Percentiles rank a stretch among this genome's conserved stretches.
These are phyloP conservation scores for Oligia strigilis DNA, from an alignment of 2,888 invertebrate species.

Conservation along the genomic window DNA sequence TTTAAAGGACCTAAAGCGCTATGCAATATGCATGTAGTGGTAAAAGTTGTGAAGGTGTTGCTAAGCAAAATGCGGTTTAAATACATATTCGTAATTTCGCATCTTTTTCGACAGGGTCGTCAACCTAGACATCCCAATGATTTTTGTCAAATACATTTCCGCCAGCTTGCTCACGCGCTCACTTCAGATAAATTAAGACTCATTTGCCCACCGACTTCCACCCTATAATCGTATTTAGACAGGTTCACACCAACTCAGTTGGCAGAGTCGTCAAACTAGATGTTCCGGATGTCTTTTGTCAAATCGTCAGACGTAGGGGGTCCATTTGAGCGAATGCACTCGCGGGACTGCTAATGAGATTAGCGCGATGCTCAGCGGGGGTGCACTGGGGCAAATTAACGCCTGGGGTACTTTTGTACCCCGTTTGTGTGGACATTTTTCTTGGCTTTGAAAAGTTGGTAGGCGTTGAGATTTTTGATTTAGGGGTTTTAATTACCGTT, in stretches of 20 bases:
- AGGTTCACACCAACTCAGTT: slow-evolving; percentile 47
- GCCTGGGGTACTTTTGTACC: slow-evolving; percentile 58
- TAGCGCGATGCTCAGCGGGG: slow-evolving; percentile 74
- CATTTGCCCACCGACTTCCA: slow-evolving; percentile 49
- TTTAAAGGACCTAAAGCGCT: neutral
- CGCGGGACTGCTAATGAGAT: slow-evolving; percentile 76
- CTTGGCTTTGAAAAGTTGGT: slow-evolving; percentile 37
- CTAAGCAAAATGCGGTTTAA: neutral
- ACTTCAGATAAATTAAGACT: slow-evolving; percentile 51
- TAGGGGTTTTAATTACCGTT: slow-evolving; percentile 32
- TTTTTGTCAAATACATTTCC: slow-evolving; percentile 35
- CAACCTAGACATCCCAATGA: slow-evolving; percentile 7
- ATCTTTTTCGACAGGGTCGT: neutral
- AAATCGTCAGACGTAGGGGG: slow-evolving; percentile 73
- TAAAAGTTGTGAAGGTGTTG: neutral
- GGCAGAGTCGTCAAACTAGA: slow-evolving; percentile 54
- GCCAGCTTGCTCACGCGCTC: slow-evolving; percentile 9
- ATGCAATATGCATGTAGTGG: neutral
- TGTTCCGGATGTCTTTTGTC: slow-evolving; percentile 72
- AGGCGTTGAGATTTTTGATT: slow-evolving; percentile 40
- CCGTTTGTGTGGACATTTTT: slow-evolving; percentile 45
- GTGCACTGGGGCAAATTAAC: slow-evolving; percentile 75
- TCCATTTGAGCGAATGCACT: slow-evolving; percentile 76
- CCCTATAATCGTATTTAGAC: slow-evolving; percentile 62
- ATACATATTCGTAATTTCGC: neutral